phyloP scores from a whole-genome alignment of 2,797 vertebrate genomes.

The Macropus fuliginosus region DNA sequence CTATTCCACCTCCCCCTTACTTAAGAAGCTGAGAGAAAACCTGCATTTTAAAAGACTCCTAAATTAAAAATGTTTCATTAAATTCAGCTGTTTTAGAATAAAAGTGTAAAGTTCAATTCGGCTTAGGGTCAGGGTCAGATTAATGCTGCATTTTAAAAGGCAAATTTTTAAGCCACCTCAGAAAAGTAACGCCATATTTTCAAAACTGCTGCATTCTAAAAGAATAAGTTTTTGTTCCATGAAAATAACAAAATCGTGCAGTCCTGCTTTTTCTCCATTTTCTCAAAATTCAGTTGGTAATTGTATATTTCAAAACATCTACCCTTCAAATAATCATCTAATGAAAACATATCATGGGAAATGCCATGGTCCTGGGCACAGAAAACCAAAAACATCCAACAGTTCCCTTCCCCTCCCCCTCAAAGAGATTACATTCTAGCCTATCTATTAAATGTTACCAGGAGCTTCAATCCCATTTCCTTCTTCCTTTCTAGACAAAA shows the following conservation, averaged over 20 bases:
- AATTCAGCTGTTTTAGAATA: conserved; percentile 18
- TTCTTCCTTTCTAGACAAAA: not conserved
- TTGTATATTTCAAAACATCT: not conserved
- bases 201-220: conserved; percentile 28
- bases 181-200: conserved; percentile 11
- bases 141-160: conserved; percentile 14
- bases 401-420: not conserved
- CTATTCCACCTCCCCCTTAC: not conserved
- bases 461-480: not conserved
- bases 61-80: conserved; percentile 40
- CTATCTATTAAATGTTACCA: not conserved
- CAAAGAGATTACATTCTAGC: not conserved
- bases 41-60: conserved; percentile 28
- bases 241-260: conserved; percentile 24
- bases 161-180: conserved; percentile 23
- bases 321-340: not conserved
- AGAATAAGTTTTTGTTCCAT: not conserved
- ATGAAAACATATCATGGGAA: not conserved
- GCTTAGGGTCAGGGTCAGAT: not conserved
- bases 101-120: conserved; percentile 24
- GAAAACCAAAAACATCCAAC: not conserved
- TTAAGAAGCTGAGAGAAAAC: conserved; percentile 38
- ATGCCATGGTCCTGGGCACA: not conserved
- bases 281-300: not conserved
- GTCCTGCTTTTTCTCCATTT: not conserved